Conservation (phyloP, 2,113 vertebrate genomes). For the Megaptera novaeangliae region DNA sequence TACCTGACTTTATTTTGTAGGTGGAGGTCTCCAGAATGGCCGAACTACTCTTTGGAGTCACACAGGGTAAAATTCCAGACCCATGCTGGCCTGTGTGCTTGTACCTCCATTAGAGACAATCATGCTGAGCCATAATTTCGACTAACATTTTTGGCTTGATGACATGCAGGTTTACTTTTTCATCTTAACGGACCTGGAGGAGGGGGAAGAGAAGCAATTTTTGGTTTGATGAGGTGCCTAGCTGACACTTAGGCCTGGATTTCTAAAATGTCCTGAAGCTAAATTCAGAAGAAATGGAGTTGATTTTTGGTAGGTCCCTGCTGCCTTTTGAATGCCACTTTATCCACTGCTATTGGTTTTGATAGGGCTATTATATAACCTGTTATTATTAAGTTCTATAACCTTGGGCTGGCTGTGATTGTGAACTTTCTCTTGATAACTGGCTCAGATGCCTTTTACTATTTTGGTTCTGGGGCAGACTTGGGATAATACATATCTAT, state of each 20-base stretch:
- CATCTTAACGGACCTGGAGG: constrained; percentile 45
- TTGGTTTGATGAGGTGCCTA: constrained; percentile 72
- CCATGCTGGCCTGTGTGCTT: constrained; percentile 50
- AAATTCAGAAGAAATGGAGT: constrained; percentile 71
- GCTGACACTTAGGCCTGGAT: constrained; percentile 58
- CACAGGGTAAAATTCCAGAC: constrained; percentile 61
- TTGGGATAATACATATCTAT: not conserved
- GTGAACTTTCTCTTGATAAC: constrained; percentile 58
- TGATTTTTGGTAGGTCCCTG: constrained; percentile 68
- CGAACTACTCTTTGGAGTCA: constrained; percentile 53
- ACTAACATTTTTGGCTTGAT: constrained; percentile 42
- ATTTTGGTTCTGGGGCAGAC: constrained; percentile 27
- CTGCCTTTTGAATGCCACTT: constrained; percentile 64
- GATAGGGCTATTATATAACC: constrained; percentile 55
- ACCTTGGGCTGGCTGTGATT: constrained; percentile 34
- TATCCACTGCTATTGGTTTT: constrained; percentile 2
- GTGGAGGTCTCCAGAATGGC: not conserved
- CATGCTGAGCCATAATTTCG: constrained; percentile 45
- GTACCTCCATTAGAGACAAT: constrained; percentile 48
- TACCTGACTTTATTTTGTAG: constrained; percentile 29
- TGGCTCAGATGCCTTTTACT: constrained; percentile 27
- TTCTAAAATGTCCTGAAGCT: constrained; percentile 71
- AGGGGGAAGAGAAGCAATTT: constrained; percentile 73
- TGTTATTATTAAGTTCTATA: constrained; percentile 22
- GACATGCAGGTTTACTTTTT: constrained; percentile 70